Base-by-base conservation (phyloP, 2,797 vertebrate genomes). In the Xenopus petersii region DNA sequence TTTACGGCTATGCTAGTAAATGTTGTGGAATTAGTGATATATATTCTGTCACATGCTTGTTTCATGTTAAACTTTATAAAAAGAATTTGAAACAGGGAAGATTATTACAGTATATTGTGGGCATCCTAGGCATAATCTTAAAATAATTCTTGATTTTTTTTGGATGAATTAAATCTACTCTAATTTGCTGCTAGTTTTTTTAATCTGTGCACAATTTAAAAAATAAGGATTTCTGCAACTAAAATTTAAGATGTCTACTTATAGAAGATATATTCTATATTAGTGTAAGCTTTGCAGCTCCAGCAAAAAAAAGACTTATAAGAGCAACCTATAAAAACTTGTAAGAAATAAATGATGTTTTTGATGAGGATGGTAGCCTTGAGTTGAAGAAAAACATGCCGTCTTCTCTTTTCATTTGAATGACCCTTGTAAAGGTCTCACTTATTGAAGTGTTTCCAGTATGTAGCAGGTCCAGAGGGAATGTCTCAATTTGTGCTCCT, bases 391-490 rank as follows among this genome's bases (percentile, higher is more conserved):
- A 73, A 42, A 81, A 77, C 80, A 78, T 77, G 83, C 83, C 79
- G 79, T 77, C 62, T 80, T 79, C 86, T 82, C 75, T 87, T 88
- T 83, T 67, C 15, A 84, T 86, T 85, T 42, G 79, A 78, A 79
- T 87, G 88, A 89, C 86, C 87, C 82, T 2, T 0, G 81, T 79
- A 86, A 80, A 87, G 84, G 86, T 83, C 84, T 82, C 81, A 83
- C 81, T 87, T 86, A 88, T 82, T 86, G 87, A 87, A 89, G 77
- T 83, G 79, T 85, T 80, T 78, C 86, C 75, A 81, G 82, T 68
- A 70, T 78, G 80, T 85, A 65, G 70, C 81, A 82, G 81, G 71
- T 89, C 88, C 82, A 82, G 70, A 55, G 83, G 83, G 86, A 87
- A 83, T 83, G 75, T 81, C 82, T 86, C 81, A 77, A 80, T 81